Evolutionary conservation across 2,888 invertebrate species (phyloP), one percentile per base, ranked within the genome.

Genomic region (Ormyrus thymus): DNA sequence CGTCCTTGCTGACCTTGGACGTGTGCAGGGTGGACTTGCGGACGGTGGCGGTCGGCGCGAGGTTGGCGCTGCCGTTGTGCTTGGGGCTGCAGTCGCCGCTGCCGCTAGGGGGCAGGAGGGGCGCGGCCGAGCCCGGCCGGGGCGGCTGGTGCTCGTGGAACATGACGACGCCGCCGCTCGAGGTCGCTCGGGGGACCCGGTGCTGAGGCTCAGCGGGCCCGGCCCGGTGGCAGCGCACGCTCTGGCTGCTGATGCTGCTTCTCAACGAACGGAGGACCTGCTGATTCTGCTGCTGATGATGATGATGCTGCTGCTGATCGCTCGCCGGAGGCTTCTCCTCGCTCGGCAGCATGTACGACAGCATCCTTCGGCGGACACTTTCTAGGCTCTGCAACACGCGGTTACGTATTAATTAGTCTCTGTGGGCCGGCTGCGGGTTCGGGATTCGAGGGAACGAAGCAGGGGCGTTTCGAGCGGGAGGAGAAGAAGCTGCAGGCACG

Each of bases 311-410:
- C 85, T 64, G 85, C 83, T 55, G 55, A 58, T 88, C 87, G 78
- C 87, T 93, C 83, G 93, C 92, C 75, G 95, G 94, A 74, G 95
- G 94, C 89, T 95, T 95, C 89, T 95, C 95, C 87, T 95, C 95
- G 86, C 94, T 93, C 71, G 95, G 95, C 85, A 95, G 92, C 94
- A 95, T 95, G 89, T 95, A 95, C 84, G 95, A 95, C 91, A 95
- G 91, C 95, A 95, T 95, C 84, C 83, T 87, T 13, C 0, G 5
- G 48, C 13, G 48, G n/a, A 29, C 29, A 29, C 29, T 29, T 29
- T 29, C 1, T 29, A 29, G 29, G 29, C 29, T 29, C 29, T 29
- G 29, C 29, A 29, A 29, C 29, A 2, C 2, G 3, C 29, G 29
- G 2, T 29, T 29, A 0, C 3, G 29, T 29, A 29, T 29, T 29